phyloP scores from a whole-genome alignment of 2,888 invertebrate genomes.

The Oithona nana region DNA sequence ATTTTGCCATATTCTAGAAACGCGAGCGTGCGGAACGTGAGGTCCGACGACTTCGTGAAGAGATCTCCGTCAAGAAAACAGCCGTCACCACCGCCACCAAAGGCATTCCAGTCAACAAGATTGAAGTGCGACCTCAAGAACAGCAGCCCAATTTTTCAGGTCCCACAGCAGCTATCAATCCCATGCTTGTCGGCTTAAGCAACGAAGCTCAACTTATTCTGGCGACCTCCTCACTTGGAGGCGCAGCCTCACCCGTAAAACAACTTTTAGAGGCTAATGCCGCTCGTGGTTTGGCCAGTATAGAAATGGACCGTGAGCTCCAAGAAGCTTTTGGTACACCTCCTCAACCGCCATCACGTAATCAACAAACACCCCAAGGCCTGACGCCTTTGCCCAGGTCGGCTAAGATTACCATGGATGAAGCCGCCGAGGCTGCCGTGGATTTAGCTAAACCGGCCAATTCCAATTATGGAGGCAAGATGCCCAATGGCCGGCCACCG shows the following conservation, averaged over 20 bases:
- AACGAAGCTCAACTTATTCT: background rate
- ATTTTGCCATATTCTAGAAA: too few species aligned
- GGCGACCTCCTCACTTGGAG: background rate
- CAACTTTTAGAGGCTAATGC: too few species aligned
- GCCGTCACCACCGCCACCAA: conserved; percentile 14
- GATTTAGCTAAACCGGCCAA: background rate
- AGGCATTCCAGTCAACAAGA: conserved; percentile 11
- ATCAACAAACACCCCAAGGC: too few species aligned
- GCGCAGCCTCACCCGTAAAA: background rate
- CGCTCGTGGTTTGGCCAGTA: background rate
- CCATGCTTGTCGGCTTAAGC: background rate
- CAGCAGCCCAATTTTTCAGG: background rate
- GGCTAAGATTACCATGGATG: background rate
- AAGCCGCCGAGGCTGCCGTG: background rate
- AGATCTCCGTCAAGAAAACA: conserved; percentile 9
- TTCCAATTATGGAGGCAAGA: background rate
- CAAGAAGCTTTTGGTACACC: too few species aligned
- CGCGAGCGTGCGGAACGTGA: conserved; percentile 2
- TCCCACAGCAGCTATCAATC: background rate
- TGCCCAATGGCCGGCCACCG: background rate
- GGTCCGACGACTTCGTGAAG: conserved; percentile 7
- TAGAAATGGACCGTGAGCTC: background rate
- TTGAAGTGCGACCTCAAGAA: conserved; percentile 5
- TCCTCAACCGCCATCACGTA: background rate
- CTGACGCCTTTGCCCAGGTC: background rate